A percentile compares a stretch with the other conserved stretches of the same genome.
These are phyloP conservation scores for Muscicapa adusta DNA, from an alignment of 2,113 vertebrate genomes.

Conservation along the genomic window DNA sequence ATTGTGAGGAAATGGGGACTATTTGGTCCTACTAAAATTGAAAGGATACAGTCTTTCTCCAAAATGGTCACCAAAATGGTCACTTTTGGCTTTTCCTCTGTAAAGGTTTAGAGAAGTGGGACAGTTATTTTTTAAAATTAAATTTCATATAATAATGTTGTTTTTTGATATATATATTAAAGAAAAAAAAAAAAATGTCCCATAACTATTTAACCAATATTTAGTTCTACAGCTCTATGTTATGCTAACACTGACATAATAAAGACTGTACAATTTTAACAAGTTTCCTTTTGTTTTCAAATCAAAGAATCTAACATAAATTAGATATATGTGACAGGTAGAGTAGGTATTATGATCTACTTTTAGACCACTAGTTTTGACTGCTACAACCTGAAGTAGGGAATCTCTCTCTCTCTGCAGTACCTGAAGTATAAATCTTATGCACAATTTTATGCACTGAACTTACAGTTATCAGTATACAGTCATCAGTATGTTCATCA, in stretches of 20 bases:
- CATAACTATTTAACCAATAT: neutral
- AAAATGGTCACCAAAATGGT: neutral
- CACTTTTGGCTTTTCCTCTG: neutral
- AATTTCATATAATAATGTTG: neutral
- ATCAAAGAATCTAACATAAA: neutral
- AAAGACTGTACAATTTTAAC: neutral
- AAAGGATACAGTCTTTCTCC: neutral
- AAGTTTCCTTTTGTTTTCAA: neutral
- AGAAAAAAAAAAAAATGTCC: neutral
- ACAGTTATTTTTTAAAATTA: neutral
- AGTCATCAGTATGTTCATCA: neutral
- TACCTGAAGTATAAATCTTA: neutral
- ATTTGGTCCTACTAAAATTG: neutral
- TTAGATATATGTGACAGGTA: neutral
- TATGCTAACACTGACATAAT: neutral
- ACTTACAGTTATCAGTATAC: accelerated
- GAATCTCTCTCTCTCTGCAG: neutral
- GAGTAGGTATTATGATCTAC: neutral
- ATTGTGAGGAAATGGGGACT: neutral
- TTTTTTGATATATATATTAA: neutral
- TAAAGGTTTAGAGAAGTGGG: neutral
- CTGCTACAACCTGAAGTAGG: neutral
- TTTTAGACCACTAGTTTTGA: neutral
- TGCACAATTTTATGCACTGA: neutral
- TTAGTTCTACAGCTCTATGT: neutral